These are phyloP conservation scores for Papilio polytes DNA, from an alignment of 1,140 invertebrate species.

Conservation along the genomic window DNA sequence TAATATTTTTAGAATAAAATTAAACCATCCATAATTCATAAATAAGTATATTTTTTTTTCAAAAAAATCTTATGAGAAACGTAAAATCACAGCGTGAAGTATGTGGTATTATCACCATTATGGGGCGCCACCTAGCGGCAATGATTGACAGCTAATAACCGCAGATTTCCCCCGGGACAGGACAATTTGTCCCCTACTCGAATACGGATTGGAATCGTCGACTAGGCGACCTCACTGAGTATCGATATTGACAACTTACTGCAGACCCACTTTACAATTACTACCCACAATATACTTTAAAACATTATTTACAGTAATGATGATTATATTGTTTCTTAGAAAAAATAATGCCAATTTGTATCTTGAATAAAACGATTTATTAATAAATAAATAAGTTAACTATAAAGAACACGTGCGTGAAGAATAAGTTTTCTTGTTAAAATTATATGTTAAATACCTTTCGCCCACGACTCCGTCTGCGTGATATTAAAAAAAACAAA, in stretches of 20 bases:
- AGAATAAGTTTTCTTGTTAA: too few species aligned
- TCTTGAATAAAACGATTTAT: too few species aligned
- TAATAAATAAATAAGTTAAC: too few species aligned
- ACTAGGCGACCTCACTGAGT: slow-evolving; percentile 17
- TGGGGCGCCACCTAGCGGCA: slow-evolving; percentile 44
- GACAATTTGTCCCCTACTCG: slow-evolving; percentile 53
- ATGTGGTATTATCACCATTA: slow-evolving; percentile 37
- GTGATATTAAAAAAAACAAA: too few species aligned
- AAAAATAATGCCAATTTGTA: too few species aligned
- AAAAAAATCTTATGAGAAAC: not conserved
- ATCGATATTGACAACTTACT: slow-evolving; percentile 45
- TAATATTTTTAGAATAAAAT: too few species aligned
- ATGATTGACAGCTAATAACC: slow-evolving; percentile 69
- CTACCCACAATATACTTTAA: not conserved
- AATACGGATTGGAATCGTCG: slow-evolving; percentile 21
- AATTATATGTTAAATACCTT: too few species aligned
- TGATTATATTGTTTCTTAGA: too few species aligned
- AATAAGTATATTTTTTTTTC: not conserved
- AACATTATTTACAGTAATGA: not conserved
- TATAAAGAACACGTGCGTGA: too few species aligned
- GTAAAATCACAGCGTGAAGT: slow-evolving; percentile 26
- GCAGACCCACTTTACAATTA: not conserved
- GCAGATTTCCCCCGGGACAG: slow-evolving; percentile 60
- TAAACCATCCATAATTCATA: not conserved
- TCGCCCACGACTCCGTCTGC: too few species aligned